These are phyloP conservation scores for Argyrosomus japonicus DNA, from an alignment of 2,113 vertebrate genomes.

Conservation along the genomic window DNA sequence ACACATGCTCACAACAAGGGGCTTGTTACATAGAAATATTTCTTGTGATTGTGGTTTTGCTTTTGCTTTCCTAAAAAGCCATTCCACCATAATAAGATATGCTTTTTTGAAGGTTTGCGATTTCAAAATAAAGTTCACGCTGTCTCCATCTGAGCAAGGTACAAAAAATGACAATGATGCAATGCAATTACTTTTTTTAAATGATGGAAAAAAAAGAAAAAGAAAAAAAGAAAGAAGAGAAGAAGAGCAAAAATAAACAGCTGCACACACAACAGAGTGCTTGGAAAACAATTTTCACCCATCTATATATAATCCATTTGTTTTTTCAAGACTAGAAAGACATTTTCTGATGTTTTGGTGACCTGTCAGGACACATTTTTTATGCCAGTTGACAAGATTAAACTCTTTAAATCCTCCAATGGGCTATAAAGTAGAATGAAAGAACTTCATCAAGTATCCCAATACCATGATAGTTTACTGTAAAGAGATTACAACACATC, in stretches of 20 bases:
- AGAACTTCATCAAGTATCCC: slow-evolving; percentile 14
- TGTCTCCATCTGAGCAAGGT: background rate
- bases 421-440: slow-evolving; percentile 22
- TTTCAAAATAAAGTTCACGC: background rate
- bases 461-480: slow-evolving; percentile 7
- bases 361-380: slow-evolving; percentile 18
- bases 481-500: slow-evolving; percentile 69
- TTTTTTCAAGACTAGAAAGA: slow-evolving; percentile 12
- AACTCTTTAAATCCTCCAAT: slow-evolving; percentile 30
- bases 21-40: slow-evolving; percentile 7
- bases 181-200: too few relatives aligned
- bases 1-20: slow-evolving; percentile 11
- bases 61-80: background rate
- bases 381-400: slow-evolving; percentile 67
- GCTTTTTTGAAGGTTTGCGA: background rate
- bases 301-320: slow-evolving; percentile 16
- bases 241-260: slow-evolving; percentile 17
- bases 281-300: slow-evolving; percentile 35
- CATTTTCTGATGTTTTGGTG: slow-evolving; percentile 44
- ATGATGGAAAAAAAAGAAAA: too few relatives aligned
- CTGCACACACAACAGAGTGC: slow-evolving; percentile 23
- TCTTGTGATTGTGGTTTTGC: background rate
- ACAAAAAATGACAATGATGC: too few relatives aligned
- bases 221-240: background rate
- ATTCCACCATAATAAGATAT: background rate